Percentiles rank a stretch among this genome's conserved stretches.
phyloP scores from a whole-genome alignment of 2,797 vertebrate species.

The Acomys russatus region DNA sequence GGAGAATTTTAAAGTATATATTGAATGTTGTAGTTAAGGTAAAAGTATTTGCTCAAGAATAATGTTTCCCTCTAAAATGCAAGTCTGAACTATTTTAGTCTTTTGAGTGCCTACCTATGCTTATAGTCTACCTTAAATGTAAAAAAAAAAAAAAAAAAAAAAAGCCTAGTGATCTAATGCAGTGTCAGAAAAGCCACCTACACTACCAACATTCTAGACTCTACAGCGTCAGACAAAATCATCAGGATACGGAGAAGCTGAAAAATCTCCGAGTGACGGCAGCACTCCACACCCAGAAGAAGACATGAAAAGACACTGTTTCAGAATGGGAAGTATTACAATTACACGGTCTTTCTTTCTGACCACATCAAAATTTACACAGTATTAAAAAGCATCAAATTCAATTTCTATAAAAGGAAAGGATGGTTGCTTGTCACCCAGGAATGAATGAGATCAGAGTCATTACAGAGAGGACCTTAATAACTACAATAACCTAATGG shows the following conservation, averaged over 20 bases:
- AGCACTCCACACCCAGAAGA: background rate
- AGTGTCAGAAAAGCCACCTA: conserved; percentile 21
- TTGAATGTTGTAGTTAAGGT: background rate
- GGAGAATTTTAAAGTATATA: background rate
- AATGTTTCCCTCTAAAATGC: background rate
- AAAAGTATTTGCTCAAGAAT: conserved; percentile 21
- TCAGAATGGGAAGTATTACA: background rate
- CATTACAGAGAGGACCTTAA: background rate
- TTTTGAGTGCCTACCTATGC: background rate
- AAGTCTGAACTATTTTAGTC: background rate
- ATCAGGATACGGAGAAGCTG: background rate
- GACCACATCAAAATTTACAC: background rate
- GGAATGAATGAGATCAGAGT: background rate
- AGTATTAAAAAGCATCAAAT: background rate
- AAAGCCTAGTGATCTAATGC: background rate
- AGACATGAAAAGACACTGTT: background rate
- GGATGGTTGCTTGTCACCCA: background rate
- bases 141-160: no score
- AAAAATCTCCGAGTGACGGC: background rate
- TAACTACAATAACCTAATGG: background rate
- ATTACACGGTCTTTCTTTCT: background rate
- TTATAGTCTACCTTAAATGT: background rate
- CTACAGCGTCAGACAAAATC: background rate
- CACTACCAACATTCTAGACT: background rate
- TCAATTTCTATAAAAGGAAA: background rate